Base-by-base conservation (phyloP, 2,113 vertebrate genomes). In the Oncorhynchus keta region DNA sequence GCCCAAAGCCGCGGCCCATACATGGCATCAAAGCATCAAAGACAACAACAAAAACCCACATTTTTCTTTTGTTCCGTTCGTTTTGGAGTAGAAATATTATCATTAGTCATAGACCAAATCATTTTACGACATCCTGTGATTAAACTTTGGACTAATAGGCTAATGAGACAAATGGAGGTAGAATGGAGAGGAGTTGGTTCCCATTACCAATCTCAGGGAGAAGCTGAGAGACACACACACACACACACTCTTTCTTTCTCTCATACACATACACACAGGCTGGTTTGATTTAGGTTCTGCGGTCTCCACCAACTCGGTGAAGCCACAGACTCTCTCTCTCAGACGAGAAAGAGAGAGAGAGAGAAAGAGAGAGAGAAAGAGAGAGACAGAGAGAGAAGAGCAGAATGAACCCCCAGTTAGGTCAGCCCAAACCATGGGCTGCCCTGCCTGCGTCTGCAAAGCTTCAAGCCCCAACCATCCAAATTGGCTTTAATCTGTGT, bases 111-210 rank as follows among this genome's bases (percentile, higher is more conserved):
- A 77, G 85, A 89, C 83, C 82, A 84, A 88, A 90, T 89, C 82
- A 82, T 90, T 91, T 88, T 86, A 91, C 79, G 76, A 88, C 89
- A 89, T 93, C 91, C 91, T 89, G 90, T 81, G 73, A 90, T 92
- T 91, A 89, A 91, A 88, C 83, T 80, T 82, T 77, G 72, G 81
- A 78, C 83, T 87, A 90, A 92, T 85, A 85, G 88, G 85, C 89
- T 87, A 89, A 91, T 86, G 87, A 89, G 82, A 85, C 89, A 91
- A 91, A 89, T 85, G 82, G 82, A 88, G 85, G 84, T 84, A 83
- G 81, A 90, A 87, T 12, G 71, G 74, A 79, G 59, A 80, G 75
- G 81, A 86, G 87, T 88, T 89, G 89, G 78, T 87, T 91, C 84
- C 78, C 80, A 89, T 92, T 89, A 89, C 79, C 74, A 72, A 86